Base-by-base conservation (phyloP, 2,113 vertebrate genomes). In the Chrysochloris asiatica region DNA sequence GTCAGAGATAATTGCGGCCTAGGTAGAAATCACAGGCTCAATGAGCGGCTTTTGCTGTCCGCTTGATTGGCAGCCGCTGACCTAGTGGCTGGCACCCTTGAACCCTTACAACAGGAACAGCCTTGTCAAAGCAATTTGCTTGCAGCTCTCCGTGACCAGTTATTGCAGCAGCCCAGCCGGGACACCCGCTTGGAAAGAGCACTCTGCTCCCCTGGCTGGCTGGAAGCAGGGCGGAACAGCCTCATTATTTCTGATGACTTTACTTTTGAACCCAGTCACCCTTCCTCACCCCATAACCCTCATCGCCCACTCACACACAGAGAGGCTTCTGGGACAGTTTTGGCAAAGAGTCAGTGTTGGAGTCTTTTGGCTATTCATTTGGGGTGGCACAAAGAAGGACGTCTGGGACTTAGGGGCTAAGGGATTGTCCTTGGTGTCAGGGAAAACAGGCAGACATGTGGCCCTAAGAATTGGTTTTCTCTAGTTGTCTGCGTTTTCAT, bases 21-120 rank as follows among this genome's bases (percentile, higher is more conserved):
- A 98, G 97, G 98, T 98, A 97, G 98, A 98, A 98, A 98, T 98
- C 98, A 98, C 97, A 97, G 97, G 97, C 97, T 98, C 98, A 93
- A 96, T 85, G 96, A 98, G 97, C 94, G 77, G 97, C 96, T 98
- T 98, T 97, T 98, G 97, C 97, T 96, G 97, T 97, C 96, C 0
- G 38, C 95, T 96, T 98, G 98, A 98, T 98, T 98, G 98, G 98
- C 98, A 98, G 98, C 96, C 2, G 8, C 97, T 98, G 98, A 98
- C 98, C 98, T 97, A 95, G 97, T 96, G 97, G 97, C 97, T 93
- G 83, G 97, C 98, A 98, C 98, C 98, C 98, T 98, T 98, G 98
- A 98, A 98, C 98, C 93, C 94, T 91, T 95, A 98, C 96, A 97
- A 96, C 95, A 92, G 97, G 97, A 97, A 97, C 96, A 97, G 97